Conservation (phyloP, 1,140 invertebrate genomes). For the Marisa cornuarietis region DNA sequence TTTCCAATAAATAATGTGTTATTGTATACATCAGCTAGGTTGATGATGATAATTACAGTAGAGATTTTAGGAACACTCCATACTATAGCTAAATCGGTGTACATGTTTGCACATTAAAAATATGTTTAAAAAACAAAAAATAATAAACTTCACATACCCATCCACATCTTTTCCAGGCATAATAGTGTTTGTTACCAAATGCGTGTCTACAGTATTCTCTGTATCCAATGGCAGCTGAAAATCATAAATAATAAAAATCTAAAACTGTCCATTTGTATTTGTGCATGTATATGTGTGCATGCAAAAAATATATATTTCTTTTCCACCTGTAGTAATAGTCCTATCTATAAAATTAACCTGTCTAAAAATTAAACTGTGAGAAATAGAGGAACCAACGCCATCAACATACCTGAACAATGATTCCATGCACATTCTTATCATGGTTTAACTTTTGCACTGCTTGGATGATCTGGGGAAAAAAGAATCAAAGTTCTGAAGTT, state of each 20-base stretch:
- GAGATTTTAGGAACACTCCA: no score
- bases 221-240: conserved; percentile 87
- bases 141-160: conserved; percentile 74
- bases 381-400: not conserved
- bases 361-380: not conserved
- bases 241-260: not conserved
- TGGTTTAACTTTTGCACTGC: conserved; percentile 83
- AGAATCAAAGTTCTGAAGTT: no score
- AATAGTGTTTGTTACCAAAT: conserved; percentile 87
- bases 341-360: not conserved
- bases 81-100: no score
- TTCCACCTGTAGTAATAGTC: not conserved
- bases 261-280: no score
- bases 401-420: conserved; percentile 84
- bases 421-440: conserved; percentile 88
- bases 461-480: conserved; percentile 71
- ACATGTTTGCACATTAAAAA: no score
- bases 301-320: not conserved
- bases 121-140: not conserved
- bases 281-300: not conserved
- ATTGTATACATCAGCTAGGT: no score
- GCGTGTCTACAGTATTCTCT: conserved; percentile 82
- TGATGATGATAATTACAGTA: no score
- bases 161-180: conserved; percentile 92
- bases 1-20: no score